Conservation (phyloP, 2,797 vertebrate genomes). For the Macrochelys suwanniensis region DNA sequence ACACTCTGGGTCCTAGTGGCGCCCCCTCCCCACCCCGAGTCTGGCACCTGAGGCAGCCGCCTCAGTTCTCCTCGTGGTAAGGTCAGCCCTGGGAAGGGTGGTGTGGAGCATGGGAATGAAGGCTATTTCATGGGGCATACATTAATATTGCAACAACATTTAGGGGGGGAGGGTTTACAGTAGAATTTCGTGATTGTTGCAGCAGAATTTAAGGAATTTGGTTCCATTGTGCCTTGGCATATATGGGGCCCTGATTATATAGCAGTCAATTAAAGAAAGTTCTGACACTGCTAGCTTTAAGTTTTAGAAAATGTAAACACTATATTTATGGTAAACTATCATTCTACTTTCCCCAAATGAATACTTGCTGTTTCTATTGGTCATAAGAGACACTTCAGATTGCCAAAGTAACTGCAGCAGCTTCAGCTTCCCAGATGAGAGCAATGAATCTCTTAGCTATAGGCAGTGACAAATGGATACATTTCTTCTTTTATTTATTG, state of each 20-base stretch:
- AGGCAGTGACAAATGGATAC: conserved; percentile 1
- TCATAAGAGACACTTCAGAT: conserved; percentile 40
- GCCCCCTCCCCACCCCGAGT: too few species aligned
- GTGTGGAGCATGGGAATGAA: not conserved
- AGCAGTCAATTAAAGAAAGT: conserved; percentile 16
- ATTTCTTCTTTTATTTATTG: conserved; percentile 42
- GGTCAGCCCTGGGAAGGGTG: not conserved
- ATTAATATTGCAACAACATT: not conserved
- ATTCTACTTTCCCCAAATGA: conserved; percentile 23
- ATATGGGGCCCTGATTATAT: not conserved
- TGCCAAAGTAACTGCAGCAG: conserved; percentile 47
- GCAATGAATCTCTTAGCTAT: not conserved
- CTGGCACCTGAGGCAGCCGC: too few species aligned
- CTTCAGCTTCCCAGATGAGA: not conserved
- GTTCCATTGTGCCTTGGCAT: not conserved
- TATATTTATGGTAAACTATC: conserved; percentile 28
- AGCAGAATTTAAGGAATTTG: not conserved
- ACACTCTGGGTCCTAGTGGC: too few species aligned
- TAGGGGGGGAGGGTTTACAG: not conserved
- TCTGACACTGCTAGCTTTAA: not conserved
- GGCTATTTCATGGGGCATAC: not conserved
- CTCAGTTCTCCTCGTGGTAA: too few species aligned
- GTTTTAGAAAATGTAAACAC: not conserved
- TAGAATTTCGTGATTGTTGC: not conserved
- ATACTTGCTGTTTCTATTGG: conserved; percentile 5